Conservation (phyloP, 2,888 invertebrate species). For the Osmoderma eremita region DNA sequence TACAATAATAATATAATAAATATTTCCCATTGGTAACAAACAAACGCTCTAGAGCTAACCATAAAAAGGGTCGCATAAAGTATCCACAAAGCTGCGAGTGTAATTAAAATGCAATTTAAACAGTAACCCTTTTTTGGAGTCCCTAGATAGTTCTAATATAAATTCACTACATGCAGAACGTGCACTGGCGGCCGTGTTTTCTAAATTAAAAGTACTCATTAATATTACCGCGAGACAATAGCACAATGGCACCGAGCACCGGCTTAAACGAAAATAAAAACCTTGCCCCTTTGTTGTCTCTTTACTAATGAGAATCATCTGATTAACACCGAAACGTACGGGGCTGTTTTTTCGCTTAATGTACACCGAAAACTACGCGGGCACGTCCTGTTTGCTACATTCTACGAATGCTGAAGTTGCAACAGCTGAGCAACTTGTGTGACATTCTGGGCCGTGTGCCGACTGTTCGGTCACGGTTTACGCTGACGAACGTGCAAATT, state of each 20-base stretch:
- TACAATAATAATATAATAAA: background rate
- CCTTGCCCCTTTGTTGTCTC: conserved; percentile 46
- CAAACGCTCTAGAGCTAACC: background rate
- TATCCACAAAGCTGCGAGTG: background rate
- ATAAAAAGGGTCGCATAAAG: background rate
- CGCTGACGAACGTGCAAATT: conserved; percentile 1
- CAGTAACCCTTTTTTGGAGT: background rate
- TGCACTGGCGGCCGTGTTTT: conserved; percentile 9
- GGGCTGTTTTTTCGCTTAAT: conserved; percentile 16
- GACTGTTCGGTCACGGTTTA: background rate
- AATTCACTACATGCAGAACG: conserved; percentile 27
- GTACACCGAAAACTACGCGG: conserved; percentile 28
- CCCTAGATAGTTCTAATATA: conserved; percentile 12
- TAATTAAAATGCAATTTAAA: conserved; percentile 24
- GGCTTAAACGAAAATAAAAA: conserved; percentile 41
- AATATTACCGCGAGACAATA: conserved; percentile 31
- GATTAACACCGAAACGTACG: conserved; percentile 43
- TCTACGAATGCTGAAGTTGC: conserved; percentile 9
- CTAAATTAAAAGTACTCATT: conserved; percentile 33
- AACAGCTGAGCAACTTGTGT: background rate
- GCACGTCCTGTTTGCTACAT: background rate
- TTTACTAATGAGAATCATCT: conserved; percentile 48
- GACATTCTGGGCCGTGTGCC: background rate
- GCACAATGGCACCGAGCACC: conserved; percentile 27
- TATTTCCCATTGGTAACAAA: background rate